A percentile compares a stretch with the other conserved stretches of the same genome.
Conservation (phyloP, 2,797 vertebrate genomes). For the Psittacula echo region DNA sequence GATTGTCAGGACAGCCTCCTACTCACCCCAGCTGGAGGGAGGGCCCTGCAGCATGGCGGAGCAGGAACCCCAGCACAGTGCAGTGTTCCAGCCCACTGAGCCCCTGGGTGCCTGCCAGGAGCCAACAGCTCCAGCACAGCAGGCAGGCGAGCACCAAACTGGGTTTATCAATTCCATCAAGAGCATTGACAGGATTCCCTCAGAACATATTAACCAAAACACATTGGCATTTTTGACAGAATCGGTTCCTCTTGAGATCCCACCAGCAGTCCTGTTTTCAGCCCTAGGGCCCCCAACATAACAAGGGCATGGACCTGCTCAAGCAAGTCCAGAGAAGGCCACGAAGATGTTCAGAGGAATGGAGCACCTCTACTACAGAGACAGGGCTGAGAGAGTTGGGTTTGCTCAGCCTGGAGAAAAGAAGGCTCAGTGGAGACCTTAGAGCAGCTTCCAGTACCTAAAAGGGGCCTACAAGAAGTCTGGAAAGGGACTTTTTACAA, state of each 20-base stretch:
- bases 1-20: background rate
- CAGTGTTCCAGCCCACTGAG: accelerated
- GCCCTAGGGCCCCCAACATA: background rate
- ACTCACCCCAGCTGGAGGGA: background rate
- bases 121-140: accelerated
- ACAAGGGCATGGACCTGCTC: background rate
- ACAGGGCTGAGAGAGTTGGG: background rate
- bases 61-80: accelerated
- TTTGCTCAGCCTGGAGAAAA: background rate
- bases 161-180: background rate
- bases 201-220: background rate
- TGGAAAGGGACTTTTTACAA: background rate
- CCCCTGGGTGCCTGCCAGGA: background rate
- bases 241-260: background rate
- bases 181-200: background rate
- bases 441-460: background rate
- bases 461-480: background rate
- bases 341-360: background rate
- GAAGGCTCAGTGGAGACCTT: background rate
- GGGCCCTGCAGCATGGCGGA: background rate
- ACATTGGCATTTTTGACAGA: background rate
- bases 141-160: background rate
- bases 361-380: background rate
- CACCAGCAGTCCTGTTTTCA: background rate
- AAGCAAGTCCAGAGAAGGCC: background rate